Base-by-base conservation (phyloP, 2,113 vertebrate species). In the Neolamprologus sp. region DNA sequence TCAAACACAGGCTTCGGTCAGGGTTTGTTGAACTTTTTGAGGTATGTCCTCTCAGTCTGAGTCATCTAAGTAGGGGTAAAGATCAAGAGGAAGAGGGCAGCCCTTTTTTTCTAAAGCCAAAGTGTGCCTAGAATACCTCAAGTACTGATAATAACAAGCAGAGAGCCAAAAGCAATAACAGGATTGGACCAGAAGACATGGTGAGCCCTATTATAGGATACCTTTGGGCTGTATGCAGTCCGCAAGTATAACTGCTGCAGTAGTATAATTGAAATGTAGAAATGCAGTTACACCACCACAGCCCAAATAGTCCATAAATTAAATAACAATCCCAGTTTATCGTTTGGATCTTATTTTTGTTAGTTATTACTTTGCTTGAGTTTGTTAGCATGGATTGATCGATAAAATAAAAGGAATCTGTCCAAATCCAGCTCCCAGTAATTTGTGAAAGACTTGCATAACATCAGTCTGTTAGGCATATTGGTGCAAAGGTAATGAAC, bases 31-130 rank as follows among this genome's bases (percentile, higher is more conserved):
- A 86, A 53, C 78, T 80, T 82, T 87, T 49, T 82, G 75, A 89
- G 87, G 86, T 73, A 68, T 9, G 9, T 91, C 80, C 71, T 73
- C 86, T 88, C 40, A 51, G 88, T 80, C 68, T 88, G 93, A 95
- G 81, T 92, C 93, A 90, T 88, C 89, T 88, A 88, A 92, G 88
- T 84, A 83, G 78, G 54, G 90, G 54, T 89, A 55, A 89, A 85
- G 92, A 93, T 92, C 71, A 85, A 78, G 81, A 87, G 83, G 54
- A 88, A 89, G 71, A 85, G 83, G 49, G 73, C 85, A 73, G 82
- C 40, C 54, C 75, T 3, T 55, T 37, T 35, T 17, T 73, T 73
- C 2, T 23, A 14, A 71, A 42, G n/a, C 68, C 81, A 87, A 80
- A 83, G 73, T 89, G 91, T 88, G 86, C 89, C 85, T 51, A 91